Evolutionary conservation across 2,888 invertebrate species (phyloP).

Genomic region (Trimorus sp.): DNA sequence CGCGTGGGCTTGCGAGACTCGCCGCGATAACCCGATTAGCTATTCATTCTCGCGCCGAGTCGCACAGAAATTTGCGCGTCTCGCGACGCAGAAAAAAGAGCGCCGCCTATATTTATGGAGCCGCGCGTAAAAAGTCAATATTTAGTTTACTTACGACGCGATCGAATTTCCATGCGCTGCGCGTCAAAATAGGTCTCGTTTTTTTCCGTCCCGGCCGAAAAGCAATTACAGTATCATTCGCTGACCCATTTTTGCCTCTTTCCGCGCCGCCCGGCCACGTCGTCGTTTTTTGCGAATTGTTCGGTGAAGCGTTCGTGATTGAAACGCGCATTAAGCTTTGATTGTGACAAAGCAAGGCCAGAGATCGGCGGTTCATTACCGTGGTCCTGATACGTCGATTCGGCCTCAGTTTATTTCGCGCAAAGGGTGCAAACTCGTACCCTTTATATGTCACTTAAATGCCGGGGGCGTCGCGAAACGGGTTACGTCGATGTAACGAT

Average conservation of each 20-base stretch:
- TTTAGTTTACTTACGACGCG: constrained; percentile 2
- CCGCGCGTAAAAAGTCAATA: constrained; percentile 41
- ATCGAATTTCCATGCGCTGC: constrained; percentile 7
- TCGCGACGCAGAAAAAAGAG: constrained; percentile 41
- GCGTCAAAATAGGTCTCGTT: neutral
- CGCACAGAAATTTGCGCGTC: constrained; percentile 53
- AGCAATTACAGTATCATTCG: constrained; percentile 12
- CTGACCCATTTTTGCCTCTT: constrained; percentile 1
- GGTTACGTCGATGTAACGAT: constrained; percentile 7
- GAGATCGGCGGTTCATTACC: constrained; percentile 27
- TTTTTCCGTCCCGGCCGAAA: neutral
- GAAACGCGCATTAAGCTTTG: constrained; percentile 8
- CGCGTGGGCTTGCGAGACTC: constrained; percentile 57
- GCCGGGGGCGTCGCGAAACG: constrained; percentile 16
- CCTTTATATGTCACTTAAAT: constrained; percentile 47
- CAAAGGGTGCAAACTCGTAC: constrained; percentile 20
- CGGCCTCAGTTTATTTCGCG: constrained; percentile 16
- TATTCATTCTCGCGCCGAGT: constrained; percentile 61
- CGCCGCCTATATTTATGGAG: constrained; percentile 22
- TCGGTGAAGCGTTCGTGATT: constrained; percentile 15
- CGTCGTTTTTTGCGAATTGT: constrained; percentile 1
- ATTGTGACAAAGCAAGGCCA: constrained; percentile 1
- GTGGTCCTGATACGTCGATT: constrained; percentile 12
- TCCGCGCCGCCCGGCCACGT: too few species aligned
- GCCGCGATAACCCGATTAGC: constrained; percentile 65